Base-by-base conservation (phyloP, 2,113 vertebrate species). In the Brachirus orientalis region DNA sequence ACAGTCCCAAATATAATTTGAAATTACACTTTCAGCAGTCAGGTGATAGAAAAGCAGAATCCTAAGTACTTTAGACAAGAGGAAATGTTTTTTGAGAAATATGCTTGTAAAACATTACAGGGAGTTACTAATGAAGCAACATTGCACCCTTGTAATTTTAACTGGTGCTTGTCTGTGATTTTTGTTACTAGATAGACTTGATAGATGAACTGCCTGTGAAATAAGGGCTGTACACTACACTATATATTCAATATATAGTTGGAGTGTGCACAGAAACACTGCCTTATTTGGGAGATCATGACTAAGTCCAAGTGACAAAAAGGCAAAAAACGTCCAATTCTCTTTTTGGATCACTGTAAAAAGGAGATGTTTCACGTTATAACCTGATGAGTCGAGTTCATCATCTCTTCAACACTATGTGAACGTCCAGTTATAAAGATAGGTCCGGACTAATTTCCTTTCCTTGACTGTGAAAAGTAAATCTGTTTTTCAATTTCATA, bases 401-500 rank as follows among this genome's bases (percentile, higher is more conserved):
- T n/a, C n/a, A 72, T 54, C 46, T 1, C 5, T 16, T 41, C 16
- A 60, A 48, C 7, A 50, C 8, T 11, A n/a, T 63, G 10, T 68
- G 33, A 63, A 55, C 10, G 10, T 8, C n/a, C 16, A 45, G 33
- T 41, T 61, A 18, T 71, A 10, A 43, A 55, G 46, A 40, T 61
- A 14, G 0, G 35, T 51, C 12, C 11, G 51, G 28, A 33, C 37
- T 68, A 35, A 65, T 67, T 63, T 71, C 45, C 40, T 40, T 63
- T 82, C 35, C 74, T 62, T 68, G 48, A 58, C 71, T 73, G 48
- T 80, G 69, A 78, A 75, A 59, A 58, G 51, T 47, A 56, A 80
- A 79, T 77, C 60, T 75, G 67, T 57, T 79, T 83, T 88, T 82
- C 63, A 75, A 70, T 82, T 80, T 71, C 68, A 20, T 45, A 33